A percentile compares a stretch with the other conserved stretches of the same genome.
These are phyloP conservation scores for Laspeyria flexula DNA, from an alignment of 2,888 invertebrate species.

Conservation along the genomic window DNA sequence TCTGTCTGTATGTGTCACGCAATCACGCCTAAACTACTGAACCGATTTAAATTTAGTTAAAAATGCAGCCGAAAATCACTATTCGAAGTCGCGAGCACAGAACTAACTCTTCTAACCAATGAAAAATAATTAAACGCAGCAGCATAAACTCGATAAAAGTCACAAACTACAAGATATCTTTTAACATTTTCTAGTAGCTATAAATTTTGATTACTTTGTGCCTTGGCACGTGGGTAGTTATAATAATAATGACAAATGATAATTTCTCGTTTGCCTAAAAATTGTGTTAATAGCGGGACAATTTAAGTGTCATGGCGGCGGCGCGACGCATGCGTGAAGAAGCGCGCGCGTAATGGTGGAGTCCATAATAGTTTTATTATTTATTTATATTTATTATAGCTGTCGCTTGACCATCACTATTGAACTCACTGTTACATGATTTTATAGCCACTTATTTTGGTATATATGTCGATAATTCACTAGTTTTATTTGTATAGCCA, in stretches of 20 bases:
- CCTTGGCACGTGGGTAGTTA: no score
- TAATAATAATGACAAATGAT: slow-evolving; percentile 30
- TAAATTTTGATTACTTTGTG: slow-evolving; percentile 37
- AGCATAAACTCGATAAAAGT: slow-evolving; percentile 29
- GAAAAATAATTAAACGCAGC: slow-evolving; percentile 34
- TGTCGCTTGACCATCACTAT: slow-evolving; percentile 38
- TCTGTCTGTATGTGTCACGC: no score
- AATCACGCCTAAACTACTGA: no score
- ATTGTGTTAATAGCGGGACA: no score
- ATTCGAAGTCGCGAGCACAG: no score
- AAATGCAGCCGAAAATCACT: no score
- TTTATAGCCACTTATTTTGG: slow-evolving; percentile 34
- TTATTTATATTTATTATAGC: slow-evolving; percentile 33
- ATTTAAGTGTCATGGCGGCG: neutral
- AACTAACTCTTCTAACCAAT: no score
- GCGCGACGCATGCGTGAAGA: neutral
- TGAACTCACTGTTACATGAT: slow-evolving; percentile 24
- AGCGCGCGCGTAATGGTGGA: slow-evolving; percentile 15
- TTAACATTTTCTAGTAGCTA: slow-evolving; percentile 15
- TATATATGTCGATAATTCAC: slow-evolving; percentile 8
- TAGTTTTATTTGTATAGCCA: neutral
- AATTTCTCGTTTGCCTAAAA: slow-evolving; percentile 26
- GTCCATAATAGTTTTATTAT: slow-evolving; percentile 43
- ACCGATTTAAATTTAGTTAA: no score
- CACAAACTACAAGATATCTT: slow-evolving; percentile 28